Conservation (phyloP, 2,113 vertebrate species). For the Chitala chitala region DNA sequence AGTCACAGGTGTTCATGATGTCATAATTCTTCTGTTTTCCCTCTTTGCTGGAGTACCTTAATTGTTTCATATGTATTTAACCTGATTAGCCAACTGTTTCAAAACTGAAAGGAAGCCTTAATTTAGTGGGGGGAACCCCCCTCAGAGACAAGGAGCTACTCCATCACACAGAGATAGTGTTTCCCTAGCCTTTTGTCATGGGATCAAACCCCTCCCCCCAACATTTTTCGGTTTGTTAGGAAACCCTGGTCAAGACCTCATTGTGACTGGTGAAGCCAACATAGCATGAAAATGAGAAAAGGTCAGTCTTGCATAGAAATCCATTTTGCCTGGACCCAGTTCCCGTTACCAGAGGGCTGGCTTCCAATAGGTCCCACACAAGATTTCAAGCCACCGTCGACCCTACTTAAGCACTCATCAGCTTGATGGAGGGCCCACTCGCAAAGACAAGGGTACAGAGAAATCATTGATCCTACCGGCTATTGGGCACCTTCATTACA, state of each 20-base stretch:
- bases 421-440: neutral
- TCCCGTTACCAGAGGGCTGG: conserved; percentile 55
- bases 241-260: conserved; percentile 24
- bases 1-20: neutral
- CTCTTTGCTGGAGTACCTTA: neutral
- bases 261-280: conserved; percentile 34
- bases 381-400: conserved; percentile 31
- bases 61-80: conserved; percentile 23
- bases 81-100: conserved; percentile 34
- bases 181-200: conserved; percentile 29
- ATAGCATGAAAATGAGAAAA: conserved; percentile 36
- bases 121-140: conserved; percentile 25
- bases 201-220: conserved; percentile 15
- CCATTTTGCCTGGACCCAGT: conserved; percentile 52
- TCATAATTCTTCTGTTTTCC: neutral
- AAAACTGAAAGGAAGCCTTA: conserved; percentile 30
- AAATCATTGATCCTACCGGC: too few relatives aligned
- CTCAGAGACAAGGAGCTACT: conserved; percentile 15
- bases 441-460: too few relatives aligned
- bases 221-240: conserved; percentile 19
- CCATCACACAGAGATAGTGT: conserved; percentile 30
- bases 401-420: too few relatives aligned
- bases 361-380: conserved; percentile 64
- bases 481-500: too few relatives aligned
- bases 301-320: conserved; percentile 38